Percentiles rank a stretch among this genome's conserved stretches.
Conservation (phyloP, 2,113 vertebrate species). For the Myrmecobius fasciatus region DNA sequence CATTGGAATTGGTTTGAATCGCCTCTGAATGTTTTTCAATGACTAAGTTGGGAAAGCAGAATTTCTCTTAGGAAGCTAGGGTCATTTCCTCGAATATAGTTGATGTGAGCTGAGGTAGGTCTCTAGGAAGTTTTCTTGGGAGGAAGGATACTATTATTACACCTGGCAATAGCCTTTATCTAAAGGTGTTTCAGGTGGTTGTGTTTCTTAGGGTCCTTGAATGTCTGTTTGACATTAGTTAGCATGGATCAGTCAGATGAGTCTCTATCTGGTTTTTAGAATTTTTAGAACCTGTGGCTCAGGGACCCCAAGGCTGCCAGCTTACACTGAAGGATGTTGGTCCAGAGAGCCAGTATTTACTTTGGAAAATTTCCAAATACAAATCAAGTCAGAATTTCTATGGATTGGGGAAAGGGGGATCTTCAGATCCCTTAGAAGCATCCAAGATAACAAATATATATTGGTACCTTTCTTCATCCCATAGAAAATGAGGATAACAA, state of each 20-base stretch:
- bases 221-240: neutral
- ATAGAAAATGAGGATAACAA: neutral
- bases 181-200: neutral
- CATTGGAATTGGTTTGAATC: too few relatives aligned
- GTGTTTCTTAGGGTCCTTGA: neutral
- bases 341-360: neutral
- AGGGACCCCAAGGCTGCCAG: neutral
- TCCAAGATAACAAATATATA: neutral
- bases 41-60: neutral
- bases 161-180: neutral
- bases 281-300: neutral
- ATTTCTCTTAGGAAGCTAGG: neutral
- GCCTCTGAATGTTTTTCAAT: constrained; percentile 15
- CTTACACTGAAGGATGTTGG: neutral
- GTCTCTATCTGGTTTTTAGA: neutral
- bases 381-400: neutral
- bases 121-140: neutral
- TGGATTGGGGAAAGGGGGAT: neutral
- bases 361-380: neutral
- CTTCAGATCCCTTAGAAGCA: neutral
- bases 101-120: neutral
- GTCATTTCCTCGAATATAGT: too few relatives aligned
- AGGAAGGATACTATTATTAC: neutral
- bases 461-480: neutral
- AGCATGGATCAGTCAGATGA: neutral